Evolutionary conservation across 2,888 invertebrate species (phyloP).

Genomic region (Sialis fuliginosa): DNA sequence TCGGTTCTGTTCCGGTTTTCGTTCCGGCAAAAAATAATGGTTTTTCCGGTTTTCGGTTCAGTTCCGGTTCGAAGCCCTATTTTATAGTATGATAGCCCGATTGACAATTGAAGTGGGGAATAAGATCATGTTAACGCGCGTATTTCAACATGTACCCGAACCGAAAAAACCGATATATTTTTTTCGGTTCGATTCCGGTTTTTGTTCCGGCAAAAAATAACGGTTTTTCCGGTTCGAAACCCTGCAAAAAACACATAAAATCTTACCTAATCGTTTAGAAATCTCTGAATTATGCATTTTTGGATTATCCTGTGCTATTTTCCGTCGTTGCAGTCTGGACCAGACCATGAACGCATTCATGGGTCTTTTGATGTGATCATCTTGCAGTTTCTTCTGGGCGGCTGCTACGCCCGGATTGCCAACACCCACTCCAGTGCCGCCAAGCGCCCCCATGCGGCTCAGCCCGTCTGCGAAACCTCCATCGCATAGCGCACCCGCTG

Average conservation of each 20-base stretch:
- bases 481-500: slow-evolving; percentile 59
- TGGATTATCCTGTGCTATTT: slow-evolving; percentile 94
- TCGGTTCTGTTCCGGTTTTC: too few relatives aligned
- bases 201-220: too few relatives aligned
- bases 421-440: slow-evolving; percentile 36
- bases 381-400: slow-evolving; percentile 41
- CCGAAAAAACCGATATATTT: too few relatives aligned
- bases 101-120: too few relatives aligned
- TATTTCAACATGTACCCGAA: too few relatives aligned
- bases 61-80: too few relatives aligned
- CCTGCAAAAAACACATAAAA: background rate
- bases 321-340: slow-evolving; percentile 80
- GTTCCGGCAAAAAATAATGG: too few relatives aligned
- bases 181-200: too few relatives aligned
- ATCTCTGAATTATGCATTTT: slow-evolving; percentile 99
- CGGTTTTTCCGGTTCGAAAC: too few relatives aligned
- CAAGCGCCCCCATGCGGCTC: slow-evolving; percentile 34
- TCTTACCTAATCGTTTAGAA: slow-evolving; percentile 76
- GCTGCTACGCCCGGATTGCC: slow-evolving; percentile 26
- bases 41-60: too few relatives aligned
- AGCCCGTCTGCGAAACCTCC: slow-evolving; percentile 44
- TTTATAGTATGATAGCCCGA: too few relatives aligned
- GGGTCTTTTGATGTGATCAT: slow-evolving; percentile 86
- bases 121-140: too few relatives aligned
- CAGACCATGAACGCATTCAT: slow-evolving; percentile 99